Conservation (phyloP, 2,888 invertebrate species). For the Pimpla rufipes region DNA sequence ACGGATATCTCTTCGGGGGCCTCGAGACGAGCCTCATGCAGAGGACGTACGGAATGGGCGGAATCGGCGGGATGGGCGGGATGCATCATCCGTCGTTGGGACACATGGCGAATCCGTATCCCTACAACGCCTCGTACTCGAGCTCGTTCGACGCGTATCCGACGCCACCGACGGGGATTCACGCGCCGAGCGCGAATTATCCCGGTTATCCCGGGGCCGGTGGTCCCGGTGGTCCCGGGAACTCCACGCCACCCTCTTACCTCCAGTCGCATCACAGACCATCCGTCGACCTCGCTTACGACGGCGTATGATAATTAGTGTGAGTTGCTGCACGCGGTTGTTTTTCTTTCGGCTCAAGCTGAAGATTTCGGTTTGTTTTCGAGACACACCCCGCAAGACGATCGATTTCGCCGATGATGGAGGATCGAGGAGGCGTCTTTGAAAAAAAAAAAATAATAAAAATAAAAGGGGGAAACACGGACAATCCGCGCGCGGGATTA, state of each 20-base stretch:
- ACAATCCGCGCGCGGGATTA: slow-evolving; percentile 43
- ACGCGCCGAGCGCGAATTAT: slow-evolving; percentile 90
- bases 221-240: slow-evolving; percentile 73
- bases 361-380: too few species aligned
- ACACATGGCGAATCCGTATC: slow-evolving; percentile 79
- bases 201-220: slow-evolving; percentile 84
- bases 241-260: slow-evolving; percentile 82
- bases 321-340: slow-evolving; percentile 65
- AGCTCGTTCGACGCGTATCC: slow-evolving; percentile 85
- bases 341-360: background rate
- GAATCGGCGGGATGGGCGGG: slow-evolving; percentile 81
- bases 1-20: slow-evolving; percentile 83
- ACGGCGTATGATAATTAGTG: slow-evolving; percentile 84
- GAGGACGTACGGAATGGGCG: slow-evolving; percentile 82
- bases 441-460: too few species aligned
- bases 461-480: too few species aligned
- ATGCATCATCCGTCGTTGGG: slow-evolving; percentile 82
- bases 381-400: too few species aligned
- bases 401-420: too few species aligned
- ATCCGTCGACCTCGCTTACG: slow-evolving; percentile 84
- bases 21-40: slow-evolving; percentile 83
- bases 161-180: slow-evolving; percentile 87
- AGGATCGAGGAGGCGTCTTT: too few species aligned
- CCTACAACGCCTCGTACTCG: slow-evolving; percentile 83
- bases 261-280: slow-evolving; percentile 83